A percentile compares a stretch with the other conserved stretches of the same genome.
These are phyloP conservation scores for Gymnorhina tibicen DNA, from an alignment of 2,113 vertebrate species.

Conservation along the genomic window DNA sequence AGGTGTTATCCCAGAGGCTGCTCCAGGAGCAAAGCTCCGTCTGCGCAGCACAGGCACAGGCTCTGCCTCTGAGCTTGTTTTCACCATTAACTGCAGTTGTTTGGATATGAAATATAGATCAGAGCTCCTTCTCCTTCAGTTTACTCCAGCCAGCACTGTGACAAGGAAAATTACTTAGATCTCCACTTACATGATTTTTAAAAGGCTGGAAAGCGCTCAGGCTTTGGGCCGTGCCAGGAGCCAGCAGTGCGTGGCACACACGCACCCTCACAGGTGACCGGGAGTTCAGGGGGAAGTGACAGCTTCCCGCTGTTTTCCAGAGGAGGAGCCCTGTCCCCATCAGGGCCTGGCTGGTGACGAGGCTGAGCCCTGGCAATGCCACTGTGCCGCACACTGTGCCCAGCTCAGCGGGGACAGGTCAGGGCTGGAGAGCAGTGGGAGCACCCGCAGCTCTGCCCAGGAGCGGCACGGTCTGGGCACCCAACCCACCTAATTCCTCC, in stretches of 20 bases:
- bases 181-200: background rate
- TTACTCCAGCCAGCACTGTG: background rate
- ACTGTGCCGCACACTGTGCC: background rate
- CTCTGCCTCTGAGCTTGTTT: background rate
- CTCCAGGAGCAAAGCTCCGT: background rate
- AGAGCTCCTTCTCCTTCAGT: background rate
- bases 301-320: background rate
- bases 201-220: background rate
- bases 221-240: background rate
- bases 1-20: background rate
- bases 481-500: background rate
- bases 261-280: background rate
- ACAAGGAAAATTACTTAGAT: constrained; percentile 20
- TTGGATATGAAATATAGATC: background rate
- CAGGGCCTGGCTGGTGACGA: background rate
- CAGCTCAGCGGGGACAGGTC: background rate
- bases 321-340: rapidly evolving
- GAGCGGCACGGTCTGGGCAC: background rate
- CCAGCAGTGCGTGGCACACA: background rate
- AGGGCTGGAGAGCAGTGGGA: background rate
- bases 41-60: background rate
- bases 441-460: background rate
- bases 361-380: background rate
- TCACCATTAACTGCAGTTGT: background rate
- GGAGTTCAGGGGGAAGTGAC: background rate